These are phyloP conservation scores for Cecropterus lyciades DNA, from an alignment of 1,140 invertebrate species.

Conservation along the genomic window DNA sequence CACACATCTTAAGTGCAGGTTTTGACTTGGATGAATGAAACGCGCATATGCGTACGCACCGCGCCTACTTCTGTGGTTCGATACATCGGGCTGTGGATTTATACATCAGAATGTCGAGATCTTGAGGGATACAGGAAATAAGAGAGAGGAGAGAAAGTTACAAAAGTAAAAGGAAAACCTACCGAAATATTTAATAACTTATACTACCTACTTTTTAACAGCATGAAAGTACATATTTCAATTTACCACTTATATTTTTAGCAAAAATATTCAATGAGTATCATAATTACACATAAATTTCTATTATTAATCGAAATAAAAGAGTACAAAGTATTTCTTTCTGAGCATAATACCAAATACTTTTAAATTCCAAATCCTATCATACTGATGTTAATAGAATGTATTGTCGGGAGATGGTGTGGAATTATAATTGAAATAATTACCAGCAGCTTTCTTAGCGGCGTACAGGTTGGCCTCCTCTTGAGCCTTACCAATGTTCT, in stretches of 20 bases:
- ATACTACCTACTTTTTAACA: not conserved
- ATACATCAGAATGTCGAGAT: not conserved
- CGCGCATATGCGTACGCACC: not conserved
- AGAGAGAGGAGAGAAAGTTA: not conserved
- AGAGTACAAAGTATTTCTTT: not conserved
- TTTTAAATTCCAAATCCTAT: not conserved
- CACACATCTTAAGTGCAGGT: not conserved
- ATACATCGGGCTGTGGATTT: not conserved
- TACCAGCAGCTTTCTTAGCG: conserved; percentile 98
- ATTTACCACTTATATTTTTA: conserved; percentile 1
- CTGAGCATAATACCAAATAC: not conserved
- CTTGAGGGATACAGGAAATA: not conserved
- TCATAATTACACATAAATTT: not conserved
- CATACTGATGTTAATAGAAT: conserved; percentile 7
- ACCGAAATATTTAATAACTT: not conserved
- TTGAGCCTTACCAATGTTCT: conserved; percentile 99
- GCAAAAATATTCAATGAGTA: not conserved
- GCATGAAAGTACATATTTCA: conserved; percentile 13
- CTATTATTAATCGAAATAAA: not conserved
- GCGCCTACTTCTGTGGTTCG: not conserved
- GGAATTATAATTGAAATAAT: conserved; percentile 40
- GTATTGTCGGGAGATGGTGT: conserved; percentile 20
- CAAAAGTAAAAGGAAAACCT: not conserved
- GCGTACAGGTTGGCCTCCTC: conserved; percentile 99
- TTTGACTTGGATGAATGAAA: not conserved